Percentiles rank a stretch among this genome's conserved stretches.
Evolutionary conservation across 2,797 vertebrate genomes (phyloP).

Genomic region (Cuniculus paca): DNA sequence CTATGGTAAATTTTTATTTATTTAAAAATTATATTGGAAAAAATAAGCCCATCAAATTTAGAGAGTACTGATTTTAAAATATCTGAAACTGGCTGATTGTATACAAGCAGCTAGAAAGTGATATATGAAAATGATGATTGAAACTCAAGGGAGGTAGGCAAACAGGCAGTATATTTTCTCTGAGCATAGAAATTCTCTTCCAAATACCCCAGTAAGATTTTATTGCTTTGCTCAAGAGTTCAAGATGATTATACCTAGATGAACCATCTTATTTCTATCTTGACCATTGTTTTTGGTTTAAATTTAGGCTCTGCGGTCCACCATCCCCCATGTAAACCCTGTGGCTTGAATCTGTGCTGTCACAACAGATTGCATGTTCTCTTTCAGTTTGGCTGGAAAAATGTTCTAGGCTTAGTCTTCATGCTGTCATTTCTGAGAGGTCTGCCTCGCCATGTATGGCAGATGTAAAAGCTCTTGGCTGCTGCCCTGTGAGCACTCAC

Average conservation of each 20-base stretch:
- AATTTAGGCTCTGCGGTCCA: background rate
- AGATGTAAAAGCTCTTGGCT: background rate
- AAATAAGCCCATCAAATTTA: background rate
- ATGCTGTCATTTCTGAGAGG: background rate
- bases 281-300: background rate
- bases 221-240: background rate
- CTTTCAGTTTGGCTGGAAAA: background rate
- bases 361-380: background rate
- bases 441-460: background rate
- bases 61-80: conserved; percentile 11
- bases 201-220: background rate
- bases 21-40: background rate
- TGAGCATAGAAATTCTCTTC: background rate
- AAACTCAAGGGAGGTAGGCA: background rate
- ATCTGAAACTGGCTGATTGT: background rate
- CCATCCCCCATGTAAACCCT: background rate
- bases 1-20: background rate
- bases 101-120: background rate
- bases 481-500: background rate
- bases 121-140: background rate
- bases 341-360: background rate
- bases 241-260: background rate
- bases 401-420: too few relatives aligned
- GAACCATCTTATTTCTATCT: background rate
- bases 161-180: background rate